These are phyloP conservation scores for Danaus plexippus DNA, from an alignment of 1,140 invertebrate genomes.

Conservation along the genomic window DNA sequence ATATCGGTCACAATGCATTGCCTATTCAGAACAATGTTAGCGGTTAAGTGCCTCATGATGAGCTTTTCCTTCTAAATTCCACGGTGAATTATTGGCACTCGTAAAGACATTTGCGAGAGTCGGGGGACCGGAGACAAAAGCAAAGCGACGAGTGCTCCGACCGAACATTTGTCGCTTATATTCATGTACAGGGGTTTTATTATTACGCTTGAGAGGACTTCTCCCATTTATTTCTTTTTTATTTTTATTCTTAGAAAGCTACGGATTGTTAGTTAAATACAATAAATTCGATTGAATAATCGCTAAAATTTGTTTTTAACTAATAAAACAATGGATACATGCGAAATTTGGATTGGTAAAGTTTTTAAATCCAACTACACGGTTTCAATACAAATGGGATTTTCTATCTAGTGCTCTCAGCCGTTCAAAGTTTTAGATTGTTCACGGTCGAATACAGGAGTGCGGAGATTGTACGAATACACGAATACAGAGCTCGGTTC, in stretches of 20 bases:
- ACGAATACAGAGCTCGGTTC: constrained; percentile 33
- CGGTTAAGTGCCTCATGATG: constrained; percentile 12
- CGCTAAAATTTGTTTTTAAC: not conserved
- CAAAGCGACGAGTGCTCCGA: constrained; percentile 18
- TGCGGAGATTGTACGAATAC: constrained; percentile 24
- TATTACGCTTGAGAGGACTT: constrained; percentile 20
- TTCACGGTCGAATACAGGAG: constrained; percentile 20
- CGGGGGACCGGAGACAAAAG: constrained; percentile 34
- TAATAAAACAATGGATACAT: not conserved
- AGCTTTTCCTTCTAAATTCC: constrained; percentile 16
- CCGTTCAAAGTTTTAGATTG: constrained; percentile 33
- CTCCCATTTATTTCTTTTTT: constrained; percentile 14
- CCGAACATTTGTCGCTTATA: constrained; percentile 32
- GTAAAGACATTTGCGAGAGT: constrained; percentile 40
- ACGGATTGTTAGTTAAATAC: not conserved
- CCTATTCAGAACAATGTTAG: constrained; percentile 6
- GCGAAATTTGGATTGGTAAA: constrained; percentile 16
- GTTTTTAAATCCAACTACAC: constrained; percentile 20
- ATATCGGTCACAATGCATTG: no score
- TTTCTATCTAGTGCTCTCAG: constrained; percentile 17
- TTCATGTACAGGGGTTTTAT: constrained; percentile 29
- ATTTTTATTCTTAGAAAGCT: constrained; percentile 9
- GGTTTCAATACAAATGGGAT: constrained; percentile 29
- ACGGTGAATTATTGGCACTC: constrained; percentile 32
- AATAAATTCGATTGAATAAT: not conserved